Percentiles rank a stretch among this genome's conserved stretches.
Conservation (phyloP, 53 echinoderm and acorn worm species). For the Hippasteria phrygiana region DNA sequence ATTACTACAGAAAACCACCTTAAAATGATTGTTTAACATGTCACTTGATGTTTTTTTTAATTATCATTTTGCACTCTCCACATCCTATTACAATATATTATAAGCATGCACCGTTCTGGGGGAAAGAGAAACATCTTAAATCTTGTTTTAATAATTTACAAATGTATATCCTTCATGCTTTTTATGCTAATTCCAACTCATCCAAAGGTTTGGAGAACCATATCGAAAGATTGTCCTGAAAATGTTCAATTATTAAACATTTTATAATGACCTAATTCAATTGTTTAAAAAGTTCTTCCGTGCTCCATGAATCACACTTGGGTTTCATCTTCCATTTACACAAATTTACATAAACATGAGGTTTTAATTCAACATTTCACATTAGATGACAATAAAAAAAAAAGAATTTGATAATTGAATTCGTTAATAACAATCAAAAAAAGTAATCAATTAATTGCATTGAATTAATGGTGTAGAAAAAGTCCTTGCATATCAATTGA, state of each 20-base stretch:
- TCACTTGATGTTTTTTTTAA: constrained; percentile 20
- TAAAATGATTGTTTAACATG: neutral
- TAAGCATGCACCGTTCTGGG: constrained; percentile 56
- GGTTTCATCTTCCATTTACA: neutral
- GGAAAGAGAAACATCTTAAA: constrained; percentile 20
- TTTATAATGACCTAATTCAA: neutral
- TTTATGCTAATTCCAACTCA: no score
- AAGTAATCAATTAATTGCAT: constrained; percentile 28
- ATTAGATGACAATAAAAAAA: neutral
- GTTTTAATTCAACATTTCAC: neutral
- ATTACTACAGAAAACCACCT: neutral
- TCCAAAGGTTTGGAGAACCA: neutral
- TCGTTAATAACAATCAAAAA: neutral
- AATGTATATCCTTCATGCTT: neutral
- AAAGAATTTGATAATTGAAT: no score
- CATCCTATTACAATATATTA: constrained; percentile 32
- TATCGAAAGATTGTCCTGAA: neutral
- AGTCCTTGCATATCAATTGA: constrained; percentile 49
- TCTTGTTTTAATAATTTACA: neutral
- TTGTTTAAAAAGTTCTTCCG: neutral
- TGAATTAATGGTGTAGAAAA: neutral
- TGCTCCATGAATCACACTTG: neutral
- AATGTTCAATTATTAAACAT: neutral
- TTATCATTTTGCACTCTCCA: constrained; percentile 39
- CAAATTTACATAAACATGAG: neutral